Evolutionary conservation across 2,888 invertebrate genomes (phyloP), one percentile per base, ranked within the genome.

Genomic region (Drosophila ustulata): DNA sequence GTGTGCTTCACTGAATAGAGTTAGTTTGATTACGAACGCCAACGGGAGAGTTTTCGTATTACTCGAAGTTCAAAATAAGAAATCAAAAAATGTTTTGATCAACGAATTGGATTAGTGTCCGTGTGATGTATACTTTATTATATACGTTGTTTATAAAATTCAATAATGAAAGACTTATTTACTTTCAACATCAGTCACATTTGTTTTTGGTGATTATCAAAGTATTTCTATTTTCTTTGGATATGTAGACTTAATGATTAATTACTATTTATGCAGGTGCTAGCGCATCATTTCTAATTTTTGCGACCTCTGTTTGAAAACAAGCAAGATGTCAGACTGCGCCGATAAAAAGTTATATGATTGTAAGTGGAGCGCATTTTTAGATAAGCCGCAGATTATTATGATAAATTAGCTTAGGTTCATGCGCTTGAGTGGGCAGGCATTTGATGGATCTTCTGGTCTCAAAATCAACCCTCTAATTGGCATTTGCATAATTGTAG

Each of bases 401-500:
- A 11, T 9, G 30, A 45, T 43, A 39, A 62, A 75, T 71, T 79
- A 66, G 66, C 18, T 66, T 45, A 43, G 66, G 55, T 34, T 67
- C 45, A 45, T 63, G 61, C 45, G 55, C 52, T 55, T 83, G 53
- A 77, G 64, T 70, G 37, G 68, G 8, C 26, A 39, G 32, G 45
- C 45, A 39, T 68, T 67, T 74, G 71, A 86, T 86, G 63, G 83
- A 74, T 82, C 63, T 55, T 5, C 9, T 5, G 7, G 7, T 37
- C 18, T 49, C 11, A 37, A 5, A 9, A 49, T 23, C 64, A 53
- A 58, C 71, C 78, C 75, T 58, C 37, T 4, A 32, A 86, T 41
- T 41, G 39, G 7, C 13, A 41, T 86, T 81, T 83, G 66, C 86
- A 81, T 81, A 87, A 41, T 63, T 50, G 18, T 3, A 34, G 55